These are phyloP conservation scores for Heliocidaris tuberculata DNA, from an alignment of 35 echinoderm and acorn worm species.

Conservation along the genomic window DNA sequence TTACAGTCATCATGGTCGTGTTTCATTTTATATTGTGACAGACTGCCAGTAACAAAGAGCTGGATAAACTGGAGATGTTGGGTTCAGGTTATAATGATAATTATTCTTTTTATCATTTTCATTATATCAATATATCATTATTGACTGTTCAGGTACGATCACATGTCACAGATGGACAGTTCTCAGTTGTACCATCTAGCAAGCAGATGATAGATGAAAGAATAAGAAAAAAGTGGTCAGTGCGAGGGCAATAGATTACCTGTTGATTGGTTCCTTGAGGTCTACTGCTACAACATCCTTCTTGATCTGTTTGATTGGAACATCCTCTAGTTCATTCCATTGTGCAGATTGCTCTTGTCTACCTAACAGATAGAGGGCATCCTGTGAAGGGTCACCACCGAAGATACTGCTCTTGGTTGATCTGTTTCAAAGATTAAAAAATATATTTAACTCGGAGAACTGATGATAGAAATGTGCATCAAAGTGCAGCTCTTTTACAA, in stretches of 20 bases:
- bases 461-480: too few relatives aligned
- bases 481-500: too few relatives aligned
- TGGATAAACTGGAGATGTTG: too few relatives aligned
- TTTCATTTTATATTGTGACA: too few relatives aligned
- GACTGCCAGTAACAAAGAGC: too few relatives aligned
- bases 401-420: constrained; percentile 86
- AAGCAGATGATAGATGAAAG: neutral
- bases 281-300: constrained; percentile 84
- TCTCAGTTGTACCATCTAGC: neutral
- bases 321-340: constrained; percentile 65
- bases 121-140: too few relatives aligned
- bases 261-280: constrained; percentile 71
- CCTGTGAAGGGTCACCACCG: constrained; percentile 81
- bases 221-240: neutral
- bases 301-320: constrained; percentile 73
- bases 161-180: too few relatives aligned
- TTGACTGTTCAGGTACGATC: too few relatives aligned
- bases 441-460: too few relatives aligned
- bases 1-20: too few relatives aligned
- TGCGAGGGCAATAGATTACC: constrained; percentile 33
- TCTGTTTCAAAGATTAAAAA: neutral
- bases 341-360: constrained; percentile 47
- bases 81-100: too few relatives aligned
- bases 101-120: too few relatives aligned
- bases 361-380: constrained; percentile 76